Evolutionary conservation across 2,888 invertebrate genomes (phyloP).

Genomic region (Gibbula magus): DNA sequence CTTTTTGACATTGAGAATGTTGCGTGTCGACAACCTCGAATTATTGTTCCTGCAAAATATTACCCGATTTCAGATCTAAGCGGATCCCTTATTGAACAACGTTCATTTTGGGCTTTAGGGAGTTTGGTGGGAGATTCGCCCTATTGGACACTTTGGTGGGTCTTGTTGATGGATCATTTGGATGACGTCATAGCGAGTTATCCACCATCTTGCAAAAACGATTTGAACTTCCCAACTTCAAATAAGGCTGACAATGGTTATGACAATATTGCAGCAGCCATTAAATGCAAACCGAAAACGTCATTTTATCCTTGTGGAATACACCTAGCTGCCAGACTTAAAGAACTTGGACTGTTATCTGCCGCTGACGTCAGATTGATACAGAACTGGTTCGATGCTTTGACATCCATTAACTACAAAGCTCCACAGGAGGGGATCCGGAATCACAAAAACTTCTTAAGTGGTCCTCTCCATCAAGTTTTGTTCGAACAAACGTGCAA

Average conservation of each 20-base stretch:
- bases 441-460: background rate
- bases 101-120: background rate
- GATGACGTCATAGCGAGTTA: background rate
- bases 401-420: background rate
- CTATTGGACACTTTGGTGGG: background rate
- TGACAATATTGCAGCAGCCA: background rate
- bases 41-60: background rate
- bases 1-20: background rate
- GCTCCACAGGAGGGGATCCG: background rate
- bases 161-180: background rate
- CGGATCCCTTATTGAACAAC: background rate
- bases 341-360: background rate
- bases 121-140: background rate
- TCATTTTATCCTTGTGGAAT: background rate
- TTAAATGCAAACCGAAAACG: background rate
- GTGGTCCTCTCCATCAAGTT: background rate
- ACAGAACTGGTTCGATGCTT: background rate
- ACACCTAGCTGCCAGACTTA: background rate
- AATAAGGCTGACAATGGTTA: background rate
- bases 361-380: background rate
- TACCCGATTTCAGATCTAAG: background rate
- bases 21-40: background rate
- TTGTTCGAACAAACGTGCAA: constrained; percentile 1
- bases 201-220: background rate
- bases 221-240: background rate